These are phyloP conservation scores for Caenorhabditis doughertyi DNA, from an alignment of 2,888 invertebrate genomes.

Conservation along the genomic window DNA sequence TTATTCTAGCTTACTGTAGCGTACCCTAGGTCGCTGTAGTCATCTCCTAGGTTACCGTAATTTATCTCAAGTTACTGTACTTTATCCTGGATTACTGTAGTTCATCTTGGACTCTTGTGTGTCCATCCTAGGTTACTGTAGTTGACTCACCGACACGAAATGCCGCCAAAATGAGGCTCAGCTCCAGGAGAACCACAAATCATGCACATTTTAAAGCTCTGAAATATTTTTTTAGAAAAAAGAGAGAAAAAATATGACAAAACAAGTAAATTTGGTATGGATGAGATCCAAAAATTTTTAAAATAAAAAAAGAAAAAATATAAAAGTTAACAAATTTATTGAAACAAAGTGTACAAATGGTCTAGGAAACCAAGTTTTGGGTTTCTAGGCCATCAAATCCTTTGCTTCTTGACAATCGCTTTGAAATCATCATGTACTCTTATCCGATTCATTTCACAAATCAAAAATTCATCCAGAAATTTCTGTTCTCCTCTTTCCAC, in stretches of 20 bases:
- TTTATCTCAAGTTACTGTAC: too few species aligned
- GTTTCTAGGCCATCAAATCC: background rate
- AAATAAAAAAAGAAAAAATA: background rate
- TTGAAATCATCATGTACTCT: constrained; percentile 25
- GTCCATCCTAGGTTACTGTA: too few species aligned
- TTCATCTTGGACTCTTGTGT: too few species aligned
- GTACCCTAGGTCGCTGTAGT: too few species aligned
- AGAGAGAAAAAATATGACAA: background rate
- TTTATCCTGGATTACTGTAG: too few species aligned
- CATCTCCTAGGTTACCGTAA: too few species aligned
- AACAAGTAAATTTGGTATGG: background rate
- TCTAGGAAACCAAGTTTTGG: too few species aligned
- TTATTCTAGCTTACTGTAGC: too few species aligned
- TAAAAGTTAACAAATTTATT: background rate
- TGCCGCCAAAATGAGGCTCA: constrained; percentile 31
- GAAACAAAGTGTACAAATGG: background rate
- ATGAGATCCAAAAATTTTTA: background rate
- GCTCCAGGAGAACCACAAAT: constrained; percentile 16
- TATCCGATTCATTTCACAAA: constrained; percentile 30
- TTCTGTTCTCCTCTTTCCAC: constrained; percentile 27
- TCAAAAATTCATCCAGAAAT: constrained; percentile 27
- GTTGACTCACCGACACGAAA: constrained; percentile 22
- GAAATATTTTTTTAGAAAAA: background rate
- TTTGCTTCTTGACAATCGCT: constrained; percentile 12
- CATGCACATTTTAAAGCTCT: constrained; percentile 1